phyloP scores from a whole-genome alignment of 2,888 invertebrate genomes.

The Melieria picta region DNA sequence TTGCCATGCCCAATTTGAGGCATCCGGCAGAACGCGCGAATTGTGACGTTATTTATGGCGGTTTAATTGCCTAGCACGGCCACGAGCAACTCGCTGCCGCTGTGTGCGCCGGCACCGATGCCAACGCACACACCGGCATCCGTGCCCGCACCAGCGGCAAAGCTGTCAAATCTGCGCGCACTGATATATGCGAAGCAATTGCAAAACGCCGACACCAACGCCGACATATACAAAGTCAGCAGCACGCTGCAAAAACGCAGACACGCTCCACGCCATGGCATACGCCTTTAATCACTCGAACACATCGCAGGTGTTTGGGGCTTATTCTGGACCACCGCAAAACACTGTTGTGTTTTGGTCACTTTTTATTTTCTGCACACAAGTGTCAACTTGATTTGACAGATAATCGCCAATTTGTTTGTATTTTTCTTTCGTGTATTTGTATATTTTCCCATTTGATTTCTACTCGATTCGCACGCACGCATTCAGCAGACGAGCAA shows the following conservation, averaged over 20 bases:
- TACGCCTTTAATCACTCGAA: background rate
- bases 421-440: constrained; percentile 21
- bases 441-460: constrained; percentile 1
- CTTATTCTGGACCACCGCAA: too few species aligned
- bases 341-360: constrained; percentile 1
- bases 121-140: constrained; percentile 21
- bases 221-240: constrained; percentile 37
- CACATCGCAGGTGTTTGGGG: constrained; percentile 23
- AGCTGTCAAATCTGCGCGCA: background rate
- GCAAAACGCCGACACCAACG: constrained; percentile 29
- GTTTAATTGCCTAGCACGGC: constrained; percentile 42
- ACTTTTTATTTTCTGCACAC: constrained; percentile 11
- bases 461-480: constrained; percentile 11
- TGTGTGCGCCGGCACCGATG: too few species aligned
- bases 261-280: background rate
- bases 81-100: too few species aligned
- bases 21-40: constrained; percentile 28
- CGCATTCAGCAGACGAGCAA: constrained; percentile 16
- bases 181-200: background rate
- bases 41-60: constrained; percentile 41
- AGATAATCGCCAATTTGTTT: constrained; percentile 45
- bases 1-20: constrained; percentile 42
- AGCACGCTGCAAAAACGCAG: constrained; percentile 21
- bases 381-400: constrained; percentile 42
- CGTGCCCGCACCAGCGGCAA: constrained; percentile 19